Conservation (phyloP, 1,140 invertebrate genomes). For the Zeugodacus cucurbitae region DNA sequence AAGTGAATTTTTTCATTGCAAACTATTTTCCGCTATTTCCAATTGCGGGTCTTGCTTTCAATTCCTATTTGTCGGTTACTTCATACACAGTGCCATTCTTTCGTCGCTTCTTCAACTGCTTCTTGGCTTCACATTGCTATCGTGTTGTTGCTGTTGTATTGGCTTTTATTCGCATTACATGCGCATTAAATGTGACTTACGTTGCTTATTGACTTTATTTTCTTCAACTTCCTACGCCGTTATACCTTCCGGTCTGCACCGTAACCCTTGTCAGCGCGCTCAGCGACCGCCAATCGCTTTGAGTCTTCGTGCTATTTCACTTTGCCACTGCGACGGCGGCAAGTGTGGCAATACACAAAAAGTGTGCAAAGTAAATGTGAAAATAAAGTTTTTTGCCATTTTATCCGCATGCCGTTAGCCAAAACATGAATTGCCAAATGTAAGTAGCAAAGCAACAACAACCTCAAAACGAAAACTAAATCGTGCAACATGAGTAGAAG, state of each 20-base stretch:
- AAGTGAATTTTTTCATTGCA: not conserved
- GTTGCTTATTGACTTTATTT: conserved; percentile 2
- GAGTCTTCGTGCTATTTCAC: too few relatives aligned
- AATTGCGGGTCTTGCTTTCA: not conserved
- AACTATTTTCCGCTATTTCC: not conserved
- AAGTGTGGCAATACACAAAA: not conserved
- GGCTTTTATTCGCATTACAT: conserved; percentile 1
- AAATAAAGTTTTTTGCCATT: not conserved
- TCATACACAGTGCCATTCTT: not conserved
- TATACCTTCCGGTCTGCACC: not conserved
- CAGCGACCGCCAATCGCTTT: too few relatives aligned
- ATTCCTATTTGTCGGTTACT: not conserved
- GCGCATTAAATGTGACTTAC: conserved; percentile 25
- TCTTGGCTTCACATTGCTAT: not conserved
- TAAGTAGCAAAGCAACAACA: not conserved
- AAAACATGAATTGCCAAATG: conserved; percentile 14
- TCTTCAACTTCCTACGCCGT: not conserved
- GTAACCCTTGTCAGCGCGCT: not conserved
- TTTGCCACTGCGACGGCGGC: not conserved
- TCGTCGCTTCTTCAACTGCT: not conserved
- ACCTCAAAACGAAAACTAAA: too few relatives aligned
- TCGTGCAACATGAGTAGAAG: too few relatives aligned
- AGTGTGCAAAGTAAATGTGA: not conserved
- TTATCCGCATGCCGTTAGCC: not conserved
- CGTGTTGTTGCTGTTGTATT: not conserved